These are phyloP conservation scores for mouse (Mus musculus) DNA, from an alignment of 2,113 vertebrate species.

Conservation along the genomic window DNA sequence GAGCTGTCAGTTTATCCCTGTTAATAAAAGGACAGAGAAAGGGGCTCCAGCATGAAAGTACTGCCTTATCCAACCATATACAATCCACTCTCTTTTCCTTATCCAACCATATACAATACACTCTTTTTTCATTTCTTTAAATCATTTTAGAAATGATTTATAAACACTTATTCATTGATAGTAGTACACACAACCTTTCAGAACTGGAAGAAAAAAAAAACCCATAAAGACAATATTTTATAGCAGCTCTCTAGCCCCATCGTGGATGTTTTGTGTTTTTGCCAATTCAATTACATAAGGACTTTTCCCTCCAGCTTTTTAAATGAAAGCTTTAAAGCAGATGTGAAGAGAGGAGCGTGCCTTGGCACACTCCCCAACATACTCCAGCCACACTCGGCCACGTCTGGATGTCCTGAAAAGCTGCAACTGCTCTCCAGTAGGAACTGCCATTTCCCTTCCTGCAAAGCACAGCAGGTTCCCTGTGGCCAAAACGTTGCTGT, in stretches of 20 bases:
- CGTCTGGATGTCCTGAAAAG: background rate
- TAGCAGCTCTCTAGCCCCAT: background rate
- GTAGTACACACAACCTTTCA: background rate
- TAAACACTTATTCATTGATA: background rate
- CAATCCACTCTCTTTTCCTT: background rate
- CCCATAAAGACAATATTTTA: background rate
- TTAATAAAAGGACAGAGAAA: constrained; percentile 13
- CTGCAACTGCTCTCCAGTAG: background rate
- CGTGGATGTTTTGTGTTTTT: background rate
- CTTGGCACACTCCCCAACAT: background rate
- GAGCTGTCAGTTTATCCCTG: background rate
- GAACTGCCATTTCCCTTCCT: background rate
- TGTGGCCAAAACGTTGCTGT: background rate
- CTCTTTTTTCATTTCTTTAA: too few relatives aligned
- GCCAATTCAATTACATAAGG: background rate
- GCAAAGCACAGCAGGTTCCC: background rate
- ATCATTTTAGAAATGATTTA: background rate
- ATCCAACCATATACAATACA: background rate
- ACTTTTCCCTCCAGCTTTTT: background rate
- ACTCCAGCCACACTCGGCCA: background rate
- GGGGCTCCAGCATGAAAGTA: background rate
- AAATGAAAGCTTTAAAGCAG: background rate
- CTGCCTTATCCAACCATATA: background rate
- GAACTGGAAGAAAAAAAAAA: background rate
- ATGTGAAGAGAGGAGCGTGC: background rate